Evolutionary conservation across 2,888 invertebrate genomes (phyloP), one percentile per base, ranked within the genome.

Genomic region (Diplazon laetatorius): DNA sequence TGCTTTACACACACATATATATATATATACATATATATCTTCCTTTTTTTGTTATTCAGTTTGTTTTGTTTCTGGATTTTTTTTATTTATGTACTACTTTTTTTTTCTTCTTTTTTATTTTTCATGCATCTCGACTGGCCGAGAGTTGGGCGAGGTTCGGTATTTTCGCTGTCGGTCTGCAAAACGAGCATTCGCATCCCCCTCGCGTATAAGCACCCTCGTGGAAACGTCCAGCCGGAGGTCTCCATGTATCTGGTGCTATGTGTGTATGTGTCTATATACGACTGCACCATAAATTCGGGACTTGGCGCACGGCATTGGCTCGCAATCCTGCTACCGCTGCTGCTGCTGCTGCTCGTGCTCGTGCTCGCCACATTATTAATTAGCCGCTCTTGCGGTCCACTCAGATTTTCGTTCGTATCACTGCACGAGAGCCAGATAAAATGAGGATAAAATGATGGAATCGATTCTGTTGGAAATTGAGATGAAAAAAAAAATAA

Each of bases 251-350:
- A 16, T 18, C n/a, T n/a, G n/a, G 44, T 44, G 25, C 52, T 20
- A 6, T 35, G 48, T 25, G 44, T 48, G 57, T 30, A 14, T n/a
- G 30, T 30, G 30, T 30, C 30, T 46, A 52, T 57, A 14, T 30
- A 42, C 60, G n/a, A 16, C 48, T 30, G 16, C 9, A 57, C 20
- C 30, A 63, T 65, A 48, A 76, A 70, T 70, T 63, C 46, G 57
- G 16, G 46, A 70, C 57, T 76, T 76, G 63, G 75, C 75, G 37
- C 57, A 57, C 14, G 20, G 48, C 30, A 63, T 76, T 76, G 70
- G 63, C 70, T 69, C 42, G 62, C 63, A 20, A 63, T 70, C 39
- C 57, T 20, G 35, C 62, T 60, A 52, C 50, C 57, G 39, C 57
- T 50, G 42, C 22, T 25, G 20, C 55, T 35, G 55, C 57, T 20